phyloP scores from a whole-genome alignment of 2,888 invertebrate genomes.

The Erannis defoliaria region DNA sequence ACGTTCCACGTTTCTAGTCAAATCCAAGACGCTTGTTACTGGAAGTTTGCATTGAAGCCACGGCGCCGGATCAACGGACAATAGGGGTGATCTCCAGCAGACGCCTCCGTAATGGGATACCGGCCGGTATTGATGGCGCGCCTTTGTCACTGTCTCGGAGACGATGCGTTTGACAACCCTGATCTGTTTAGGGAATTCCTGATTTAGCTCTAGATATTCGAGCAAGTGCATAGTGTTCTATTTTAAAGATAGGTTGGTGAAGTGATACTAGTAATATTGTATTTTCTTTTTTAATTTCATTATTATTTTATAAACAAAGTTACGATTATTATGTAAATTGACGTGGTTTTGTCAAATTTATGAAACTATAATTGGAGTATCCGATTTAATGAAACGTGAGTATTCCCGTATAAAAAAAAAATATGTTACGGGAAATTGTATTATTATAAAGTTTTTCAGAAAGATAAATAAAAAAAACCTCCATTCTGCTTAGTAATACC shows the following conservation, averaged over 20 bases:
- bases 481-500: too few relatives aligned
- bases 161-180: constrained; percentile 37
- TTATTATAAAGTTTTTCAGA: too few relatives aligned
- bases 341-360: too few relatives aligned
- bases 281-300: too few relatives aligned
- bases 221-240: not conserved
- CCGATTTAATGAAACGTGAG: too few relatives aligned
- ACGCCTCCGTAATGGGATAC: constrained; percentile 62
- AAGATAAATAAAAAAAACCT: too few relatives aligned
- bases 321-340: too few relatives aligned
- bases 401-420: too few relatives aligned
- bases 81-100: constrained; percentile 61
- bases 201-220: constrained; percentile 24
- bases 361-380: too few relatives aligned
- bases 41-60: constrained; percentile 75
- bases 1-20: constrained; percentile 22
- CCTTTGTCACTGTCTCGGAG: constrained; percentile 44
- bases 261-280: too few relatives aligned
- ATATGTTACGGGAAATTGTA: too few relatives aligned
- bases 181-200: constrained; percentile 38
- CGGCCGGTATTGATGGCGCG: constrained; percentile 47
- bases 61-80: constrained; percentile 62
- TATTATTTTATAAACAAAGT: too few relatives aligned
- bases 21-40: constrained; percentile 75
- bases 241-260: not conserved